Conservation (phyloP, 2,888 invertebrate genomes). For the Junonia oenone region DNA sequence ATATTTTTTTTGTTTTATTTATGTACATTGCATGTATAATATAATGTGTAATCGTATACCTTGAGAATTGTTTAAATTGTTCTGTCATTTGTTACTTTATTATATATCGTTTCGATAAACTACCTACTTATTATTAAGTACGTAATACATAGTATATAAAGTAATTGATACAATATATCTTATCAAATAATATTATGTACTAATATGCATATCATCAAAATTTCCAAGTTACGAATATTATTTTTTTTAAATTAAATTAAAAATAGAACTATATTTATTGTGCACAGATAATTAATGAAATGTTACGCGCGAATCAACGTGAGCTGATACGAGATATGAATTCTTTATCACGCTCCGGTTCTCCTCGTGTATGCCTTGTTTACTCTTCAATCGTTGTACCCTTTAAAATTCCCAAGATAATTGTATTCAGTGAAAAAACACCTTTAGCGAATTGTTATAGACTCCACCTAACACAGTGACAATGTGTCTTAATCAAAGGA, state of each 20-base stretch:
- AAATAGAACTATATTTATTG: constrained; percentile 6
- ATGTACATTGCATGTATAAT: too few relatives aligned
- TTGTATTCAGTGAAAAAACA: neutral
- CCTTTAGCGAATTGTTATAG: neutral
- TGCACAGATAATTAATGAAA: constrained; percentile 16
- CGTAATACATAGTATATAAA: neutral
- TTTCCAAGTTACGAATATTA: too few relatives aligned
- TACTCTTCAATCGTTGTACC: neutral
- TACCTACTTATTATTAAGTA: too few relatives aligned
- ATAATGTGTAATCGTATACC: too few relatives aligned
- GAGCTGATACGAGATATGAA: constrained; percentile 11
- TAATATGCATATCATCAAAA: too few relatives aligned
- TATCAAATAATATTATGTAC: too few relatives aligned
- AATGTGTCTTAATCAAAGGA: constrained; percentile 24
- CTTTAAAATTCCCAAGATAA: neutral
- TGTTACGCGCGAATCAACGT: constrained; percentile 17
- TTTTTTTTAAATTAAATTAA: too few relatives aligned
- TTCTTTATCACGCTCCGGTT: constrained; percentile 14
- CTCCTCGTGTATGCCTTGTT: constrained; percentile 4
- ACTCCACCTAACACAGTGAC: neutral
- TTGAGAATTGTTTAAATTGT: too few relatives aligned
- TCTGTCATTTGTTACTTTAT: too few relatives aligned
- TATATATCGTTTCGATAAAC: too few relatives aligned
- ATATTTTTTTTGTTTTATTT: too few relatives aligned
- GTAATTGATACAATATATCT: too few relatives aligned